Evolutionary conservation across 2,113 vertebrate genomes (phyloP), one percentile per base, ranked within the genome.

Genomic region (Nibea coibor): DNA sequence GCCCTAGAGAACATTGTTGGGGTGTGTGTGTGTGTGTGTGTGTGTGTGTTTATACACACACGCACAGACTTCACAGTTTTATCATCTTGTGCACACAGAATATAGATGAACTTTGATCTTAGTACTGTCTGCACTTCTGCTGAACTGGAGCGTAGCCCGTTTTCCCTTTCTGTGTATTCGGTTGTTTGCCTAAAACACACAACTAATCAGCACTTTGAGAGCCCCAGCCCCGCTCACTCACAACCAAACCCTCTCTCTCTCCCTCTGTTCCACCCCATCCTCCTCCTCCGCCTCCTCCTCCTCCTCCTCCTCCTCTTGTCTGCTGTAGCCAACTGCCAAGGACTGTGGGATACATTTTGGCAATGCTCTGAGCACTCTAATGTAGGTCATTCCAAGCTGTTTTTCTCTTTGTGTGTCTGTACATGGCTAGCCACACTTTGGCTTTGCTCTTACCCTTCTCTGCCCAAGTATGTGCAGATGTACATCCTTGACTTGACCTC

Each of bases 51-150:
- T 45, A 43, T 8, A 42, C 57, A 79, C 65, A 64, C 56, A 65
- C 20, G 22, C 72, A 63, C 71, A 79, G 47, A 87, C 74, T 68
- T 81, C 28, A 58, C 64, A 35, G n/a, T 82, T 89, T 89, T 87
- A 89, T 91, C 82, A 74, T 82, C 84, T 82, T 91, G 76, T 90
- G 80, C 86, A 85, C 77, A 90, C 84, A 89, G 78, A 90, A 78
- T 87, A 88, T 56, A 51, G 69, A 73, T 93, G 83, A 94, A 92
- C 93, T 93, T 93, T 93, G 88, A 86, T 89, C 89, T 83, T 20
- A 15, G 89, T 70, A 80, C 83, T 89, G 88, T 91, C 83, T 93
- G 87, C 83, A 65, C 83, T 80, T 87, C 82, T 83, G 78, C 68
- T 92, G 78, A 92, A 84, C 88, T 89, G 88, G 86, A 91, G 87